Evolutionary conservation across 2,797 vertebrate genomes (phyloP).

Genomic region (Lophius americanus): DNA sequence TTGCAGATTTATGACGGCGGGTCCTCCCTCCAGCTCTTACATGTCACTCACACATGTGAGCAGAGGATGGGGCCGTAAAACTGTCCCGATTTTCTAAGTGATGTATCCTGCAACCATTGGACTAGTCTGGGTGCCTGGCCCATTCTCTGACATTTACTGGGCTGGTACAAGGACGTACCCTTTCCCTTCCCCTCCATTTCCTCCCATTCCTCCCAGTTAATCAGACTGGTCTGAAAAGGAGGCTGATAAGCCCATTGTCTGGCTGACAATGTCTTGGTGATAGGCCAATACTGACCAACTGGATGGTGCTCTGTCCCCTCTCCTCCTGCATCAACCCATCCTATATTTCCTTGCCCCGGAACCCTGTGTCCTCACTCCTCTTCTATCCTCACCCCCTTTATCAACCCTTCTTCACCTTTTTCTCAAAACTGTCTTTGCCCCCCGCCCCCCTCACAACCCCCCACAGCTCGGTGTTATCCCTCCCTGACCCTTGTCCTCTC

Average conservation of each 20-base stretch:
- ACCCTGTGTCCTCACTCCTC: conserved; percentile 41
- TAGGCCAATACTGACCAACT: conserved; percentile 82
- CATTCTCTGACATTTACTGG: conserved; percentile 90
- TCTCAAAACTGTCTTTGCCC: conserved; percentile 50
- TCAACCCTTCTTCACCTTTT: conserved; percentile 58
- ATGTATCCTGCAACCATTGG: conserved; percentile 77
- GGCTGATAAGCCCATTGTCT: conserved; percentile 96
- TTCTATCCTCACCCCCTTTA: conserved; percentile 44
- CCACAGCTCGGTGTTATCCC: conserved; percentile 52
- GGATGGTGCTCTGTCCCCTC: conserved; percentile 77
- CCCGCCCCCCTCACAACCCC: conserved; percentile 45
- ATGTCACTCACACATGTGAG: conserved; percentile 7
- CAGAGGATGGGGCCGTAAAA: conserved; percentile 44
- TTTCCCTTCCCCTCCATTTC: conserved; percentile 84
- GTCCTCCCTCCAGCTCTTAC: conserved; percentile 27
- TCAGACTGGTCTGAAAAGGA: conserved; percentile 96
- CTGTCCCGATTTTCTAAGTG: conserved; percentile 59
- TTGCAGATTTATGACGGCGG: conserved; percentile 52
- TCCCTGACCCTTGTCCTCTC: conserved; percentile 63
- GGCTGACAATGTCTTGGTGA: conserved; percentile 92
- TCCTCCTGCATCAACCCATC: conserved; percentile 68
- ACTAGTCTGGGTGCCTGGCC: conserved; percentile 81
- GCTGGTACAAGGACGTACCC: conserved; percentile 90
- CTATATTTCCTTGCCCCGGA: conserved; percentile 59
- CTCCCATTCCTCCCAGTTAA: conserved; percentile 92